Conservation (phyloP, 2,888 invertebrate genomes). For the Craniophora ligustri region DNA sequence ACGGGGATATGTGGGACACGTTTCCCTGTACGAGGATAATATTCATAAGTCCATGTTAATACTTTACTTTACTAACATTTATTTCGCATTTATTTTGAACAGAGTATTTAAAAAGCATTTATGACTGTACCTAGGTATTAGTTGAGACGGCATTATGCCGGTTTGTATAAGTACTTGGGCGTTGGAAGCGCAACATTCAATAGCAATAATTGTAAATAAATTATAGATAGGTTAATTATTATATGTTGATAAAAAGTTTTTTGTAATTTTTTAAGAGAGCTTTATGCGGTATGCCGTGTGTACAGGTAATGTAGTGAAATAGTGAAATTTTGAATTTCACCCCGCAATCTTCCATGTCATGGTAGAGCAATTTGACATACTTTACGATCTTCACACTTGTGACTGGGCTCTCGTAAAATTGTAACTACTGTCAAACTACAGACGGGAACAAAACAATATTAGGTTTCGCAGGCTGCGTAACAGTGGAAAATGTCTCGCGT, state of each 20-base stretch:
- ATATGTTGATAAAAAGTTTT: constrained; percentile 79
- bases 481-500: constrained; percentile 33
- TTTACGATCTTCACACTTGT: constrained; percentile 70
- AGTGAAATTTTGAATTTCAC: constrained; percentile 86
- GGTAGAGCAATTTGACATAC: constrained; percentile 63
- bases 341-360: constrained; percentile 73
- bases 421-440: constrained; percentile 58
- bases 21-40: constrained; percentile 31
- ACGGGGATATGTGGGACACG: constrained; percentile 23
- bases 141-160: constrained; percentile 81
- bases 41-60: constrained; percentile 4
- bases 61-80: constrained; percentile 1
- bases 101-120: constrained; percentile 63
- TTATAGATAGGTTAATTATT: constrained; percentile 86
- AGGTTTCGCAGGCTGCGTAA: constrained; percentile 44
- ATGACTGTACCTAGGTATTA: constrained; percentile 71
- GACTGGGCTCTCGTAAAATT: constrained; percentile 67
- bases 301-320: constrained; percentile 74
- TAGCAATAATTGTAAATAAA: constrained; percentile 87
- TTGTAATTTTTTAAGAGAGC: constrained; percentile 87
- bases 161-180: constrained; percentile 75
- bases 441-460: constrained; percentile 55
- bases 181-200: constrained; percentile 85
- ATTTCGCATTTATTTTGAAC: constrained; percentile 55
- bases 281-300: constrained; percentile 82